Evolutionary conservation across 2,113 vertebrate species (phyloP).

Genomic region (Daphoenositta chrysoptera): DNA sequence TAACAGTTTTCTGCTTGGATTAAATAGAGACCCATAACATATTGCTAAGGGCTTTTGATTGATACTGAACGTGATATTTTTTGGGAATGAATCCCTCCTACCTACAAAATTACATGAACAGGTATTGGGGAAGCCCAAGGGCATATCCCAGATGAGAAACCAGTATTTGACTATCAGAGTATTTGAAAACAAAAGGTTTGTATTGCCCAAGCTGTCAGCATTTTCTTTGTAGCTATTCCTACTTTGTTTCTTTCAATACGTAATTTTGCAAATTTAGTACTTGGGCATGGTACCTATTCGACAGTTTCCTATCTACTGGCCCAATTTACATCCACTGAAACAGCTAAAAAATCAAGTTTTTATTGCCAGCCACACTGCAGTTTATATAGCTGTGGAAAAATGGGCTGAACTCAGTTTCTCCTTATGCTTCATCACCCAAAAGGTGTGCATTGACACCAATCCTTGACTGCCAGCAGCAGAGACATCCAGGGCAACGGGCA

Average conservation of each 20-base stretch:
- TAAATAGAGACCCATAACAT: not conserved
- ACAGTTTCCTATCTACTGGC: constrained; percentile 6
- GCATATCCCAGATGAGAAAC: not conserved
- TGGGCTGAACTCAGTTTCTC: not conserved
- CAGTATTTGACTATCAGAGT: not conserved
- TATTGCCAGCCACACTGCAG: not conserved
- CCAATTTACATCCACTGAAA: not conserved
- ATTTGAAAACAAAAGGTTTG: not conserved
- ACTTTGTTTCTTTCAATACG: not conserved
- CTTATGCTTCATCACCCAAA: not conserved
- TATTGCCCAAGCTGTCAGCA: not conserved
- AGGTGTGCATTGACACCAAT: accelerated
- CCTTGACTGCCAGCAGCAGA: not conserved
- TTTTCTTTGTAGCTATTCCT: not conserved
- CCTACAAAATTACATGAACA: not conserved
- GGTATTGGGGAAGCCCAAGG: not conserved
- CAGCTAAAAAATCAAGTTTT: not conserved
- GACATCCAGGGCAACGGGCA: not conserved
- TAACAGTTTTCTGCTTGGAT: not conserved
- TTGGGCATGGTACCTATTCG: not conserved
- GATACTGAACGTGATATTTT: not conserved
- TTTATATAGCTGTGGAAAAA: not conserved
- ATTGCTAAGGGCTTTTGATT: not conserved
- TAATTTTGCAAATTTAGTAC: not conserved
- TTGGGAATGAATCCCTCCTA: not conserved